Evolutionary conservation across 2,888 invertebrate species (phyloP), one percentile per base, ranked within the genome.

Genomic region (Meta bourneti): DNA sequence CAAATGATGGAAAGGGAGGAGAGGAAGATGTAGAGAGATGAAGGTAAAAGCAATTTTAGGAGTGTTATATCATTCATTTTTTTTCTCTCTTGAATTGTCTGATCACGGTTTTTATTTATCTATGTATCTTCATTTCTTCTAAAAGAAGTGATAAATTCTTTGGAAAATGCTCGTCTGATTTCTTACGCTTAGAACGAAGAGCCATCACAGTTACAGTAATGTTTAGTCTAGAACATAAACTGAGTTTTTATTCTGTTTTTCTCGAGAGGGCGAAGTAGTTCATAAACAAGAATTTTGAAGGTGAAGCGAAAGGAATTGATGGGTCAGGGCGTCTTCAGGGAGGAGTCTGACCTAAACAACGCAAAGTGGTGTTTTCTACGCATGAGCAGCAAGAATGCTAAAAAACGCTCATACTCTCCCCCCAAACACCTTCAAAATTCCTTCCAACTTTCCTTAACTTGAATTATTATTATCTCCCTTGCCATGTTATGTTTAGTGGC

Each of bases 101-200:
- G 79, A 87, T 79, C 71, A 79, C 8, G 52, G 52, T 71, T 87
- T 80, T 87, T 87, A 79, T 87, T 79, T 79, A 79, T 79, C 34
- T 54, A 49, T 77, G 48, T n/a, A 54, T 84, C 54, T 48, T 34
- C 75, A 34, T 49, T 72, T 75, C 54, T 83, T 7, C 11, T 71
- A 70, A n/a, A 83, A 83, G 9, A 19, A 16, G 52, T 71, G 71
- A 19, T 49, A 7, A 19, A n/a, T 71, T 70, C 34, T 16, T n/a
- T 13, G 51, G 13, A 51, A 71, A 69, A 48, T 1, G 4, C 48
- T 19, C 49, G 75, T 11, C 34, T 75, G 49, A 75, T 13, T 48
- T 48, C 34, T 9, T 7, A 34, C 34, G 34, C 16, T 75, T 7
- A 6, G 48, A 34, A 75, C 9, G 49, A 69, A 69, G 16, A 13